Evolutionary conservation across 2,797 vertebrate species (phyloP), one percentile per base, ranked within the genome.

Genomic region (Danio kyathit): DNA sequence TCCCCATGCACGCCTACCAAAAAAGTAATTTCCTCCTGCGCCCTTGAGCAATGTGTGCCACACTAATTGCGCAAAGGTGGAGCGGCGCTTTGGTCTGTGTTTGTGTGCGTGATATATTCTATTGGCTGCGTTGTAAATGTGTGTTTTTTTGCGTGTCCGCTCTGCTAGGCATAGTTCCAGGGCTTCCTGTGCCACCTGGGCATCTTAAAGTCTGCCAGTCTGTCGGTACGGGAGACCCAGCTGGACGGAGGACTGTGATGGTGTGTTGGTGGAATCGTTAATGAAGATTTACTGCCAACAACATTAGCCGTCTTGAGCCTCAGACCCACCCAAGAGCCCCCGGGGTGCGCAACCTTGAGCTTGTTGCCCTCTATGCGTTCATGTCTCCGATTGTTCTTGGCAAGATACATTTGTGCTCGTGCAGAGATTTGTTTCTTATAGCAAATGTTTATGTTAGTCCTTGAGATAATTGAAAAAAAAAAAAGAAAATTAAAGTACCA

Each of bases 51-150:
- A 92, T 89, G 88, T 88, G 90, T 89, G 89, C 86, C 86, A 86
- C 89, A 89, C 93, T 94, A 94, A 94, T 94, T 94, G 94, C 65
- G 76, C 86, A 79, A 92, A 91, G 91, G 89, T 92, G 89, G 88
- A 51, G 78, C 51, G 46, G 16, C 41, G 57, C 41, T 79, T 69
- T 82, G 12, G 56, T 74, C 51, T 82, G 70, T 78, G 79, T 78
- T 51, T 46, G 52, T 76, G 78, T 79, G 74, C 69, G 49, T 76
- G 69, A 80, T 72, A 69, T 54, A 61, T 52, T 69, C 46, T 57
- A 67, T 44, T 79, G 13, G 40, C 46, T 61, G 63, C 71, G 48
- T 70, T 54, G 19, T 52, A 57, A 67, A 64, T 71, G 49, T 65
- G 59, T 63, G 70, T 80, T 67, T 71, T 65, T 56, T 70, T 78